phyloP scores from a whole-genome alignment of 53 echinoderm and acorn worm species.

The Crossaster papposus region DNA sequence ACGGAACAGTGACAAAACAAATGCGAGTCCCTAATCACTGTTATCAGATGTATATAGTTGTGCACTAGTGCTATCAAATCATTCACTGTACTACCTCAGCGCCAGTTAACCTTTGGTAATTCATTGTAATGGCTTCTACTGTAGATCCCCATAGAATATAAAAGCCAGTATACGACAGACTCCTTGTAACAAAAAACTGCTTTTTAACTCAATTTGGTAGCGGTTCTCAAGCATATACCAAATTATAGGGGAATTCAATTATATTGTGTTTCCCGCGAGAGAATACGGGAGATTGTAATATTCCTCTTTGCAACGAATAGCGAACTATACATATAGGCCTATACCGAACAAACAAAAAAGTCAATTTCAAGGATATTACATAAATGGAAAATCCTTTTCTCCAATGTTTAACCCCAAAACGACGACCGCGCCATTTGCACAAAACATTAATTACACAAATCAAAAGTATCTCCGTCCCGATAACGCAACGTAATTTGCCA shows the following conservation, averaged over 20 bases:
- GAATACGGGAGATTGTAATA: background rate
- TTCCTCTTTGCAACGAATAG: background rate
- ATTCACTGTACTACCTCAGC: background rate
- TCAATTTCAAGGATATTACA: no score
- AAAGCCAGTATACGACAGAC: background rate
- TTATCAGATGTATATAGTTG: background rate
- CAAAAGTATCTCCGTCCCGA: no score
- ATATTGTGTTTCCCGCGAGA: background rate
- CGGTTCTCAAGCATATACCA: background rate
- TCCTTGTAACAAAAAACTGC: background rate
- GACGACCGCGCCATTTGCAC: no score
- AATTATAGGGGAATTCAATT: background rate
- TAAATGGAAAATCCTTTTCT: no score
- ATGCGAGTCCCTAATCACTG: background rate
- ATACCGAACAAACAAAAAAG: no score
- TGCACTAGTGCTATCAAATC: background rate
- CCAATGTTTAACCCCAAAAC: no score
- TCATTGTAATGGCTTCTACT: background rate
- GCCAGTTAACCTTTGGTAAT: background rate
- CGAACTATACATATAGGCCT: no score
- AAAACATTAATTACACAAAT: no score
- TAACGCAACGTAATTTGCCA: no score
- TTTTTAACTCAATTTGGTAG: background rate
- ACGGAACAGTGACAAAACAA: background rate
- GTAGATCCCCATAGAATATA: background rate